Base-by-base conservation (phyloP, 2,888 invertebrate species). In the Salticus scenicus region DNA sequence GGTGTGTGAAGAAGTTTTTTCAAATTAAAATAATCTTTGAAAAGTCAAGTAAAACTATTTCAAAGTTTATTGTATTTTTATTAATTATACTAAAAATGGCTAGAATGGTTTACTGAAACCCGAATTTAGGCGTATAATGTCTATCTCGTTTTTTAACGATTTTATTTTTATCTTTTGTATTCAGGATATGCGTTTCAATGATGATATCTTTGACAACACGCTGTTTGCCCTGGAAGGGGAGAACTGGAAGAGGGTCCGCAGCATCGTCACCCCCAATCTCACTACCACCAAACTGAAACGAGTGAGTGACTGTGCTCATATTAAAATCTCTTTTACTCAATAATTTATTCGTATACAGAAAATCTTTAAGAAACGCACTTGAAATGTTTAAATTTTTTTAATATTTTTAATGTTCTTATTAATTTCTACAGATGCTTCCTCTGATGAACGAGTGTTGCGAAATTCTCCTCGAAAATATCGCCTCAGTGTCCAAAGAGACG, bases 241-340 rank as follows among this genome's bases (percentile, higher is more conserved):
- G 5, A 66, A 42, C 14, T 88, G 88, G 88, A 85, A 76, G 33
- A 77, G 88, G 75, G 82, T 88, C 1, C 75, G 88, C 47, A 69
- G 66, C n/a, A 79, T 85, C 8, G 79, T 87, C 0, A 69, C 74
- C 10, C 81, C 75, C 33, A 67, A 84, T 17, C 80, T 88, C 24
- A 78, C 87, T 1, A 51, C 84, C 10, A 27, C 75, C 0, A 87
- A 80, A 57, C 24, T 87, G 17, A 82, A 72, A 66, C 76, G 42
- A 51, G 78, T 78, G 63, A 78, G 72, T 4, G n/a, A n/a, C n/a
- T n/a, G n/a, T n/a, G n/a, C n/a, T n/a, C n/a, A n/a, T n/a, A n/a
- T n/a, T n/a, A n/a, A n/a, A n/a, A n/a, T n/a, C n/a, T n/a, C n/a
- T n/a, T n/a, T n/a, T n/a, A n/a, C n/a, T n/a, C n/a, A n/a, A n/a